phyloP scores from a whole-genome alignment of 1,140 invertebrate species.

The Oncopodura yosiiana region DNA sequence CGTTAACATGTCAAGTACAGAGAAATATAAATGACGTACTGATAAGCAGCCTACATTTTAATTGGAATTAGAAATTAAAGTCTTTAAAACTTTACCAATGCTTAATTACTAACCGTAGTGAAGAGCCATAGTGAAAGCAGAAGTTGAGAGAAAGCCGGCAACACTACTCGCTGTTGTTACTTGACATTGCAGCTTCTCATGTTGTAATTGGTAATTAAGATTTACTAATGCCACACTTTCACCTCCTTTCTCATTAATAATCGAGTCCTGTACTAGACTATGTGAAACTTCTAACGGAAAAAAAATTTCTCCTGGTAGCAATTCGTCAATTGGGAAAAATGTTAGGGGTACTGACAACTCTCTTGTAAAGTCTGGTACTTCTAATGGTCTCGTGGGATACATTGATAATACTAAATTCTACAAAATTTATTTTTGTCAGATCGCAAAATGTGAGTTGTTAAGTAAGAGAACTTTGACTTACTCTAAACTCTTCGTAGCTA shows the following conservation, averaged over 20 bases:
- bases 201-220: conserved; percentile 45
- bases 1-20: conserved; percentile 51
- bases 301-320: conserved; percentile 10
- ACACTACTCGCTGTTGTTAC: conserved; percentile 42
- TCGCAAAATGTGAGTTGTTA: neutral
- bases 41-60: conserved; percentile 46
- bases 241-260: conserved; percentile 53
- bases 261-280: conserved; percentile 43
- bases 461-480: conserved; percentile 36
- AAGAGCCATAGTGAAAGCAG: conserved; percentile 52
- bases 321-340: conserved; percentile 6
- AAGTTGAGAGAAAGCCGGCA: conserved; percentile 55
- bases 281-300: conserved; percentile 48
- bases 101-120: conserved; percentile 46
- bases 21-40: conserved; percentile 54
- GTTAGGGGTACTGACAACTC: neutral
- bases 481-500: conserved; percentile 63
- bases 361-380: neutral
- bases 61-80: neutral
- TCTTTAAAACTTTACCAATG: neutral
- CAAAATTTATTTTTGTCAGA: neutral
- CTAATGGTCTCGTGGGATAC: conserved; percentile 35
- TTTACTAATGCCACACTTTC: conserved; percentile 54
- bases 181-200: conserved; percentile 51
- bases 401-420: conserved; percentile 32